These are phyloP conservation scores for Zosterops lateralis DNA, from an alignment of 2,113 vertebrate genomes.

Conservation along the genomic window DNA sequence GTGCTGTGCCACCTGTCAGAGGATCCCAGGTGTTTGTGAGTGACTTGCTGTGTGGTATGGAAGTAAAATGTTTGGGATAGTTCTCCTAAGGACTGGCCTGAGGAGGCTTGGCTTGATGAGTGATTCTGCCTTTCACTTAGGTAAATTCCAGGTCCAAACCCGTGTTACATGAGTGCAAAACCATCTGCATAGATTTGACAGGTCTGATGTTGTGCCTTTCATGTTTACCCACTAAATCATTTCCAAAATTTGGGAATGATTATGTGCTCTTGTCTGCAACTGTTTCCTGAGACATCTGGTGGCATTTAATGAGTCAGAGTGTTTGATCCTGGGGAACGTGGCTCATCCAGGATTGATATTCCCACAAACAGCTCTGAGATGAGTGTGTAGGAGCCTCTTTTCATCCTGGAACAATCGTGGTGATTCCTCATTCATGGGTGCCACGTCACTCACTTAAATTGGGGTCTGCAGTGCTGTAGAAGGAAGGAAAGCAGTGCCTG, in stretches of 20 bases:
- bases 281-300: slow-evolving; percentile 1
- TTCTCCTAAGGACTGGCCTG: background rate
- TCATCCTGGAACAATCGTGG: background rate
- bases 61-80: background rate
- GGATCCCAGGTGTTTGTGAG: background rate
- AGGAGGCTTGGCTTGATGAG: background rate
- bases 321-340: background rate
- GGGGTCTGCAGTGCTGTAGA: background rate
- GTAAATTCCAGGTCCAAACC: background rate
- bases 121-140: background rate
- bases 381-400: background rate
- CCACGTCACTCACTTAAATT: background rate
- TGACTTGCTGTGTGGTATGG: rapidly evolving
- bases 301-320: background rate
- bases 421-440: background rate
- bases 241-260: background rate
- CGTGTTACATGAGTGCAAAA: background rate
- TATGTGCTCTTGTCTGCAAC: background rate
- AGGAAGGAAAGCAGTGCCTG: background rate
- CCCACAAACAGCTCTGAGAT: background rate
- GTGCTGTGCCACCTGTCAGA: background rate
- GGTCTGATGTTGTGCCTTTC: background rate
- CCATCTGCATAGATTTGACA: background rate
- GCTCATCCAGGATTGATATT: background rate
- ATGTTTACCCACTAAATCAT: background rate